Conservation (phyloP, 2,113 vertebrate genomes). For the Phalacrocorax brasilianus region DNA sequence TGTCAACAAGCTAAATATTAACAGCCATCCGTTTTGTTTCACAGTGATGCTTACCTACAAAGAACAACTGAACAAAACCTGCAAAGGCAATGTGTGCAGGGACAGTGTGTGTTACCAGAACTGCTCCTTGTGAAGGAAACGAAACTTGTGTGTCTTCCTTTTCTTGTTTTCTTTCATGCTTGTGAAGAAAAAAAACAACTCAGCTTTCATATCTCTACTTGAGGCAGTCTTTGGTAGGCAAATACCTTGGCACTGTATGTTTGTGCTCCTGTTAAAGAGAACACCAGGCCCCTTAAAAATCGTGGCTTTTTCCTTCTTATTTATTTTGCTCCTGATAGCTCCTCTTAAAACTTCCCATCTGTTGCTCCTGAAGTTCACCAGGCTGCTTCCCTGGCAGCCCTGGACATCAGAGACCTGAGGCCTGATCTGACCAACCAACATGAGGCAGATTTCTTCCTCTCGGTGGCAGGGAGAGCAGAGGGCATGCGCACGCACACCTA, state of each 20-base stretch:
- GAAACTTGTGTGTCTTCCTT: not conserved
- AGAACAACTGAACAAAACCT: not conserved
- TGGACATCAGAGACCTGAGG: not conserved
- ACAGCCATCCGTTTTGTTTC: not conserved
- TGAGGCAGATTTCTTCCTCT: not conserved
- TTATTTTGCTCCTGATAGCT: not conserved
- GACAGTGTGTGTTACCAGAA: not conserved
- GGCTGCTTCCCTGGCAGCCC: not conserved
- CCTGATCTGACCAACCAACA: too few relatives aligned
- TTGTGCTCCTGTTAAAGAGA: not conserved
- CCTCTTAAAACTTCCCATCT: not conserved
- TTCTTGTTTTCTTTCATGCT: not conserved
- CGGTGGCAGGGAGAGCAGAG: not conserved
- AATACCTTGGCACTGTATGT: not conserved
- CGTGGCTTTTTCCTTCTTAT: not conserved
- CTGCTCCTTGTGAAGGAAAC: not conserved
- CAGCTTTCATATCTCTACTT: not conserved
- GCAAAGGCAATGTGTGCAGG: not conserved
- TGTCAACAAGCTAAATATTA: not conserved
- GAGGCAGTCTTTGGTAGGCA: not conserved
- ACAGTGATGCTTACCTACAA: not conserved
- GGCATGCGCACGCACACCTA: accelerated
- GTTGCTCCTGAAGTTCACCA: not conserved
- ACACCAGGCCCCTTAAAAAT: not conserved
- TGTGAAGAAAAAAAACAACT: not conserved